A percentile compares a stretch with the other conserved stretches of the same genome.
These are phyloP conservation scores for Melolontha melolontha DNA, from an alignment of 2,888 invertebrate species.

Conservation along the genomic window DNA sequence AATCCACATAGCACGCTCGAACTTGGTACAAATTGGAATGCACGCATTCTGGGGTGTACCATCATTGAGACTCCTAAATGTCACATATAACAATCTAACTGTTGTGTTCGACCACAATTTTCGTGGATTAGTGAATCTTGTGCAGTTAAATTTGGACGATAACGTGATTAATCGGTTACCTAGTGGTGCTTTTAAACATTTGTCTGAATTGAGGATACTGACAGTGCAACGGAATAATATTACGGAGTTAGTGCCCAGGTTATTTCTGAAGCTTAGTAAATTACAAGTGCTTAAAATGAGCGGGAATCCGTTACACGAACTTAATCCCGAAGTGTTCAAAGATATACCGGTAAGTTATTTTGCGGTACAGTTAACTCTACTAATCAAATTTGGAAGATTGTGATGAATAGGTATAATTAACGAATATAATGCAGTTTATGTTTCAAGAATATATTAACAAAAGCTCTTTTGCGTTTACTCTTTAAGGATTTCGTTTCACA, in stretches of 20 bases:
- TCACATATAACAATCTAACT: conserved; percentile 80
- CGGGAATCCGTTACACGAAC: conserved; percentile 78
- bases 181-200: conserved; percentile 80
- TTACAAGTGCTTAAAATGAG: conserved; percentile 80
- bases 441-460: no score
- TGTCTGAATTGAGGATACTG: conserved; percentile 76
- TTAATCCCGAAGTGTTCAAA: conserved; percentile 84
- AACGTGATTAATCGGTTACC: conserved; percentile 82
- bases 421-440: no score
- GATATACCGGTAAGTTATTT: conserved; percentile 72
- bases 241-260: conserved; percentile 75
- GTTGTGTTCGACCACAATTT: conserved; percentile 79
- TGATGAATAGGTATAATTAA: no score
- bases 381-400: not conserved
- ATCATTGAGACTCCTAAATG: conserved; percentile 70
- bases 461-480: no score
- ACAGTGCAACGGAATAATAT: conserved; percentile 77
- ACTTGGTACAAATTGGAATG: conserved; percentile 81
- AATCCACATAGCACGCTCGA: conserved; percentile 78
- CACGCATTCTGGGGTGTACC: conserved; percentile 86
- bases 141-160: conserved; percentile 78
- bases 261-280: conserved; percentile 80
- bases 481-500: no score
- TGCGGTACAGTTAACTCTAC: not conserved
- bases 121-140: conserved; percentile 79